Evolutionary conservation across 2,797 vertebrate species (phyloP).

Genomic region (Garrulus glandarius): DNA sequence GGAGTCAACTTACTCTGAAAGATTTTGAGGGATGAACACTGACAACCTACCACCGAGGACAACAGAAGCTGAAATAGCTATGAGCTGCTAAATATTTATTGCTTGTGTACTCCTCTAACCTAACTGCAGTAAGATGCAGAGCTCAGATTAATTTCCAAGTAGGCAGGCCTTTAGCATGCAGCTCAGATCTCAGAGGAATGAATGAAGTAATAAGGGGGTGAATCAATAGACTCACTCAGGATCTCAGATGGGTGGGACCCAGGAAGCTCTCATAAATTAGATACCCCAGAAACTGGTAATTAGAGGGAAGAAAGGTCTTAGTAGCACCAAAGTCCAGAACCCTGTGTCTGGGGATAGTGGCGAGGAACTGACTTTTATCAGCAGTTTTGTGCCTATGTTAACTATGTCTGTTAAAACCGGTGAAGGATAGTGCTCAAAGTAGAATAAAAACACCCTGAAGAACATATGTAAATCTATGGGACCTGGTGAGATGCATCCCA

Average conservation of each 20-base stretch:
- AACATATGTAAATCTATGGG: not conserved
- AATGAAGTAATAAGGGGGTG: not conserved
- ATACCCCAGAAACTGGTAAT: not conserved
- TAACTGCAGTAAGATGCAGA: not conserved
- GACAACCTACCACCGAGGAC: not conserved
- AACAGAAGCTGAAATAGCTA: not conserved
- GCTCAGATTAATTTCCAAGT: not conserved
- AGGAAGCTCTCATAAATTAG: not conserved
- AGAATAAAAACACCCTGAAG: not conserved
- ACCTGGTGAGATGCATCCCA: not conserved
- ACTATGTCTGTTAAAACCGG: not conserved
- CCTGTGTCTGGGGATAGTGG: not conserved
- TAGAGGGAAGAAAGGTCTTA: not conserved
- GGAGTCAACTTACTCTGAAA: not conserved
- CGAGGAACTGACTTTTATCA: not conserved
- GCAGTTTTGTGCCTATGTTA: not conserved
- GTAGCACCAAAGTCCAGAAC: not conserved
- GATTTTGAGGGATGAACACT: not conserved
- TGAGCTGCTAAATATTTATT: not conserved
- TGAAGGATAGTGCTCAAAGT: not conserved
- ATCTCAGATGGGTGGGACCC: not conserved
- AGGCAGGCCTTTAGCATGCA: not conserved
- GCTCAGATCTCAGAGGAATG: not conserved
- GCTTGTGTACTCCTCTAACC: not conserved
- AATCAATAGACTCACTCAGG: not conserved